Percentiles rank a stretch among this genome's conserved stretches.
Evolutionary conservation across 2,797 vertebrate species (phyloP).

Genomic region (Paedocypris micromegethes): DNA sequence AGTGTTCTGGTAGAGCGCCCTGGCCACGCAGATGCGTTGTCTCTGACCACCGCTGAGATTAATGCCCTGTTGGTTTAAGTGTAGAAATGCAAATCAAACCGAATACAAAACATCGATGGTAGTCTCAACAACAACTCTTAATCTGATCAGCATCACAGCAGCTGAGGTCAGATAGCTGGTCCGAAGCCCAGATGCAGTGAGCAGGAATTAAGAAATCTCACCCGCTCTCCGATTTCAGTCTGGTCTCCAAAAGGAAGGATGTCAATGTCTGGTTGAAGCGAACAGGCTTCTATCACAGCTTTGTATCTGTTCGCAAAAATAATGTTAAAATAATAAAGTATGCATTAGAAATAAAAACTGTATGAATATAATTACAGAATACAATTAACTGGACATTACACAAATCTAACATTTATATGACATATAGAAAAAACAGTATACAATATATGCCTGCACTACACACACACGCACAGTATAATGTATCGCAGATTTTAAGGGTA

Average conservation of each 20-base stretch:
- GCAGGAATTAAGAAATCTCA: conserved; percentile 50
- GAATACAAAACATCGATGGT: conserved; percentile 14
- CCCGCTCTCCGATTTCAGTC: conserved; percentile 98
- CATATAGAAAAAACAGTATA: too few relatives aligned
- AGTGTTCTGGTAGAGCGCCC: conserved; percentile 97
- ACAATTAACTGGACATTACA: too few relatives aligned
- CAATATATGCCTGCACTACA: too few relatives aligned
- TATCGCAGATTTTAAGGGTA: too few relatives aligned
- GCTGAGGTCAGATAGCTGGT: conserved; percentile 31
- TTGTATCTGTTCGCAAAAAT: conserved; percentile 77
- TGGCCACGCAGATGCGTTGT: conserved; percentile 93
- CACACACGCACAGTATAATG: too few relatives aligned
- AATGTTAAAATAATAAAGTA: conserved; percentile 13
- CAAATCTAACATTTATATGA: too few relatives aligned
- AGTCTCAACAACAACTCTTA: conserved; percentile 31
- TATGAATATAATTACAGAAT: too few relatives aligned
- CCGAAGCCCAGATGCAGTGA: conserved; percentile 21
- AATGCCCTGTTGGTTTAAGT: conserved; percentile 80
- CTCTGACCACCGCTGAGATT: conserved; percentile 96
- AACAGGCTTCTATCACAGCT: conserved; percentile 93
- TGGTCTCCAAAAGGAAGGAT: conserved; percentile 95
- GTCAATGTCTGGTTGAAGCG: conserved; percentile 95
- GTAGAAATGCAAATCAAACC: conserved; percentile 23
- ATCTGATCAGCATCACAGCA: conserved; percentile 33
- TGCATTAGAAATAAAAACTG: neutral